Conservation (phyloP, 2,797 vertebrate species). For the Saxicola maurus region DNA sequence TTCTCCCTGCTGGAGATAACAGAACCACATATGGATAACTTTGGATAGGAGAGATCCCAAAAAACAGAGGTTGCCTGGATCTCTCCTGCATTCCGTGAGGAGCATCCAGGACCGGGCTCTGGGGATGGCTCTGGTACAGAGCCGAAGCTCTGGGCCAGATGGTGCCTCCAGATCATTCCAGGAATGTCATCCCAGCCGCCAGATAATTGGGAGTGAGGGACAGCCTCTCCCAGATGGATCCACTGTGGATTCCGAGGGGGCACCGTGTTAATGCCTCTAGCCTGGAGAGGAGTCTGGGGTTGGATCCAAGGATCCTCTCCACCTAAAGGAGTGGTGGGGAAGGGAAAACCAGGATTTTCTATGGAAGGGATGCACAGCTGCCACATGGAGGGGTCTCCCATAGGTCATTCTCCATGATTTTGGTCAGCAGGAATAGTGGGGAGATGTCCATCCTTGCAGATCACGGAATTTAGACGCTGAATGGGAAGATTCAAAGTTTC, state of each 20-base stretch:
- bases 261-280: rapidly evolving
- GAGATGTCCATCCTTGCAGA: background rate
- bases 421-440: too few relatives aligned
- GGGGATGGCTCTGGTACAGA: background rate
- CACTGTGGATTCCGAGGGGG: rapidly evolving
- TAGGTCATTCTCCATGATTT: background rate
- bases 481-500: background rate
- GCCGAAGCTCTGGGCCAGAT: background rate
- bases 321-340: rapidly evolving
- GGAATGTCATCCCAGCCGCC: rapidly evolving
- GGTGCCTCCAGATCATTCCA: background rate
- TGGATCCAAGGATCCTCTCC: background rate
- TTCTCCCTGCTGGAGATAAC: background rate
- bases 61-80: background rate
- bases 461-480: rapidly evolving
- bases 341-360: background rate
- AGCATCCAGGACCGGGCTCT: background rate
- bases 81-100: rapidly evolving
- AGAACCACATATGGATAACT: rapidly evolving
- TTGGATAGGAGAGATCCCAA: background rate
- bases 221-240: background rate
- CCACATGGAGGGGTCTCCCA: rapidly evolving
- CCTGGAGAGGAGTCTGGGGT: background rate
- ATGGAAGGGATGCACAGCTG: rapidly evolving
- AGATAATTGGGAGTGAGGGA: background rate